phyloP scores from a whole-genome alignment of 2,888 invertebrate genomes.

The Seira musarum region DNA sequence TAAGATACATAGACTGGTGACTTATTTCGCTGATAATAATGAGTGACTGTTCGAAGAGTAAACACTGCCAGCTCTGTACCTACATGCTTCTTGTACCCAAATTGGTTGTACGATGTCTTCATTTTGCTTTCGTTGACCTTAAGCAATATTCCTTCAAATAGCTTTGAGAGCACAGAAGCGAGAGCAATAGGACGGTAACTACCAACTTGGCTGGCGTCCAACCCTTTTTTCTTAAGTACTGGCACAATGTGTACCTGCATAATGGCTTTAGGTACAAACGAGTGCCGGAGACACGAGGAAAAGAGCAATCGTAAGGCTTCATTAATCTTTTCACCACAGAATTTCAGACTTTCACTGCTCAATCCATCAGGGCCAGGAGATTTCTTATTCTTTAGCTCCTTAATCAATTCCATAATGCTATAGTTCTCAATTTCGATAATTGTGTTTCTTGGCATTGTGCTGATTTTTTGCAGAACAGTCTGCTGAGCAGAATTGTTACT shows the following conservation, averaged over 20 bases:
- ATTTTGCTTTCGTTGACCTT: background rate
- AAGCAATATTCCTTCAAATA: constrained; percentile 19
- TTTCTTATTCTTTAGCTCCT: background rate
- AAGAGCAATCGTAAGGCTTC: no score
- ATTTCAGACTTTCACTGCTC: no score
- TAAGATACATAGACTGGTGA: constrained; percentile 29
- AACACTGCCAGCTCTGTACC: constrained; percentile 35
- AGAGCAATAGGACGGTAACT: constrained; percentile 31
- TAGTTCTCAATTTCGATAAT: no score
- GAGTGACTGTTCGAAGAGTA: constrained; percentile 15
- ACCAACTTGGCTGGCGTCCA: background rate
- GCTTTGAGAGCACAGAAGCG: constrained; percentile 12
- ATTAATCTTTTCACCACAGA: no score
- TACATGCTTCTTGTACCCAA: constrained; percentile 31
- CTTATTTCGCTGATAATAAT: constrained; percentile 23
- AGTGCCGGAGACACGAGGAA: constrained; percentile 7
- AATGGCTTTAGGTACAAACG: constrained; percentile 10
- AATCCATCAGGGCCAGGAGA: constrained; percentile 9
- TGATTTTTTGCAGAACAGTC: no score
- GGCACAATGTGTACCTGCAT: constrained; percentile 29
- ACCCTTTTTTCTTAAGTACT: constrained; percentile 21
- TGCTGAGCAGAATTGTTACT: background rate
- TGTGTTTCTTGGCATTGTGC: no score
- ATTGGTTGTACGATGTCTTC: constrained; percentile 6
- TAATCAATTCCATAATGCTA: background rate